Percentiles rank a stretch among this genome's conserved stretches.
phyloP scores from a whole-genome alignment of 2,888 invertebrate genomes.

The Nomada ferruginata region DNA sequence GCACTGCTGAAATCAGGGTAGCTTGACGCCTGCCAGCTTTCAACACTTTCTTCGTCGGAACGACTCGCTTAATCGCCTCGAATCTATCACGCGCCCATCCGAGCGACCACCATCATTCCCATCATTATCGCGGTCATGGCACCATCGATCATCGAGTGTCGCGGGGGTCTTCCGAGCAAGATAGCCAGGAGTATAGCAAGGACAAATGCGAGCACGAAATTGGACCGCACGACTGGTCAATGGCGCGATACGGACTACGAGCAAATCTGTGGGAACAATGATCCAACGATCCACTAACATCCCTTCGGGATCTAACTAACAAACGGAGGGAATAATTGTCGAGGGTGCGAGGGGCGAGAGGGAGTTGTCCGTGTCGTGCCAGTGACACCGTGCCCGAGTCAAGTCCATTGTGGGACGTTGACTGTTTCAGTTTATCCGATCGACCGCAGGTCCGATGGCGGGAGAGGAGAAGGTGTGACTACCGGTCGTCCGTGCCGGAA shows the following conservation, averaged over 20 bases:
- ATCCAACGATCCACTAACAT: constrained; percentile 24
- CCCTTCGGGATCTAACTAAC: constrained; percentile 1
- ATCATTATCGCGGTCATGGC: not conserved
- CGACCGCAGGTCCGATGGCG: constrained; percentile 88
- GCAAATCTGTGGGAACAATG: constrained; percentile 50
- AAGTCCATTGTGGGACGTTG: constrained; percentile 82
- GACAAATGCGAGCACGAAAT: not conserved
- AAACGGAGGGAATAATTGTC: not conserved
- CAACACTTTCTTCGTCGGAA: too few relatives aligned
- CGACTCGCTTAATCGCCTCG: not conserved
- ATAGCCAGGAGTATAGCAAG: not conserved
- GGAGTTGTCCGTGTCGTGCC: constrained; percentile 79
- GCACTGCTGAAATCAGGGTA: too few relatives aligned
- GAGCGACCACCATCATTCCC: not conserved
- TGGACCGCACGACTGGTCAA: constrained; percentile 75
- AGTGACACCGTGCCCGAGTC: constrained; percentile 79
- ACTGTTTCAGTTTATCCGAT: constrained; percentile 91
- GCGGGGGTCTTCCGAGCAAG: not conserved
- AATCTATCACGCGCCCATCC: not conserved
- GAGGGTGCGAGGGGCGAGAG: constrained; percentile 1
- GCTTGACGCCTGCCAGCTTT: too few relatives aligned
- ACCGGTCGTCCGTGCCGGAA: constrained; percentile 79
- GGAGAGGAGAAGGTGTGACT: constrained; percentile 94
- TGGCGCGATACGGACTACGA: constrained; percentile 80
- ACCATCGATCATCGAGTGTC: too few relatives aligned